phyloP scores from a whole-genome alignment of 2,113 vertebrate species.

The Sinosuthora webbiana region DNA sequence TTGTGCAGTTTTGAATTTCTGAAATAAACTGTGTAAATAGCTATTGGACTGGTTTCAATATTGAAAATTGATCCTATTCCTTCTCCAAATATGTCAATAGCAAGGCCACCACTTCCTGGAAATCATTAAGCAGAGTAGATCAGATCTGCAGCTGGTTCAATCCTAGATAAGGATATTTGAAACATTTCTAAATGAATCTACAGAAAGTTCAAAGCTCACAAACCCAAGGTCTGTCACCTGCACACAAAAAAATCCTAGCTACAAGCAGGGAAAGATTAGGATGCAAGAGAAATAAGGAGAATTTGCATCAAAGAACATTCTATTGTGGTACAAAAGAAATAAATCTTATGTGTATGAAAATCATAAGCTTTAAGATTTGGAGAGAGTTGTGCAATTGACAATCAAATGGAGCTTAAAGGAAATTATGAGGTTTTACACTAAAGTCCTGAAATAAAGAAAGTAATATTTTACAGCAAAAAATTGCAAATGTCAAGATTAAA shows the following conservation, averaged over 20 bases:
- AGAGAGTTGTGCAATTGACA: conserved; percentile 86
- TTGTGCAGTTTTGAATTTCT: background rate
- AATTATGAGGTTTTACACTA: conserved; percentile 81
- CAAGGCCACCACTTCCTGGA: conserved; percentile 29
- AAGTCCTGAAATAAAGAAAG: conserved; percentile 82
- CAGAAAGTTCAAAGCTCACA: conserved; percentile 14
- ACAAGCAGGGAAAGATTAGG: background rate
- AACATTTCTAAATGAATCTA: background rate
- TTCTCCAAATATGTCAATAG: conserved; percentile 47
- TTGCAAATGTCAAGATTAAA: conserved; percentile 83
- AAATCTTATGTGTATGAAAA: conserved; percentile 78
- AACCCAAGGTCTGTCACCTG: background rate
- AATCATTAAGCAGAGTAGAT: conserved; percentile 20
- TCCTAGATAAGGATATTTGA: background rate
- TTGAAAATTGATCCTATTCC: conserved; percentile 37
- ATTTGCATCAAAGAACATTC: conserved; percentile 57
- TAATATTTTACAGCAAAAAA: conserved; percentile 82
- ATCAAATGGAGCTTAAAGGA: conserved; percentile 85
- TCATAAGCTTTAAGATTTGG: conserved; percentile 75
- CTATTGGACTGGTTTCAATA: conserved; percentile 15
- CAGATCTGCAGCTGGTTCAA: background rate
- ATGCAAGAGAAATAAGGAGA: conserved; percentile 33
- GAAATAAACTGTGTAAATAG: conserved; percentile 20
- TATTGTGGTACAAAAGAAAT: conserved; percentile 72
- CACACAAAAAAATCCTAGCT: background rate